Evolutionary conservation across 1,140 invertebrate species (phyloP).

Genomic region (Drosophila obscura): DNA sequence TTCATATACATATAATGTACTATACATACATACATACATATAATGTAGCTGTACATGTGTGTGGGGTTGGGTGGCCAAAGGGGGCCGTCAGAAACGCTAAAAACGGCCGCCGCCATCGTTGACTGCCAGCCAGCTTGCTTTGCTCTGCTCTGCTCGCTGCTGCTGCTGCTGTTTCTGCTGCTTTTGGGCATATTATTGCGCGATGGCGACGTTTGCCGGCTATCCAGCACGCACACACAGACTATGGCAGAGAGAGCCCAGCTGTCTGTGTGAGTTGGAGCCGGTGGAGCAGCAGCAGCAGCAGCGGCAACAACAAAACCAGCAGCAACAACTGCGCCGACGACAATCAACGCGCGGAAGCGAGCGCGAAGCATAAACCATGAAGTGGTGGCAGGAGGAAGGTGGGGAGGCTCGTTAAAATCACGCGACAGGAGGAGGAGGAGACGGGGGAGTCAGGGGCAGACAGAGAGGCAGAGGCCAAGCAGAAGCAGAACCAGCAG

Average conservation of each 20-base stretch:
- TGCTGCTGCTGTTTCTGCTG: slow-evolving; percentile 53
- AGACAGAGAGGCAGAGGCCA: slow-evolving; percentile 11
- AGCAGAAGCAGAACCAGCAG: slow-evolving; percentile 24
- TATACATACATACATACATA: slow-evolving; percentile 6
- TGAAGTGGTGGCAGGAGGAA: slow-evolving; percentile 39
- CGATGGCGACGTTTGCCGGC: slow-evolving; percentile 67
- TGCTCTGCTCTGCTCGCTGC: slow-evolving; percentile 45
- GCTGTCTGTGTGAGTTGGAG: slow-evolving; percentile 65
- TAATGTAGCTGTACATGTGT: slow-evolving; percentile 22
- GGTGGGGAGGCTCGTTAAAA: slow-evolving; percentile 75
- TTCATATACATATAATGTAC: slow-evolving; percentile 17
- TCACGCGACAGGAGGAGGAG: slow-evolving; percentile 73
- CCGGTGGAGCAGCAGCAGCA: slow-evolving; percentile 52
- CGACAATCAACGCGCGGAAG: slow-evolving; percentile 79
- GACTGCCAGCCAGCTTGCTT: slow-evolving; percentile 45
- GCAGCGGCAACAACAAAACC: slow-evolving; percentile 25
- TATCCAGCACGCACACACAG: slow-evolving; percentile 70
- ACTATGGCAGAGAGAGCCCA: slow-evolving; percentile 39
- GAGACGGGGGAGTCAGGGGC: slow-evolving; percentile 15
- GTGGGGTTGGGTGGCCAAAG: slow-evolving; percentile 37
- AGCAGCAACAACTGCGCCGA: slow-evolving; percentile 36
- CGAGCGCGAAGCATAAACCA: slow-evolving; percentile 81
- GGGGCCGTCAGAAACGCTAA: slow-evolving; percentile 62
- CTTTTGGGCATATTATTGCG: slow-evolving; percentile 82
- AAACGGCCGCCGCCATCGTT: slow-evolving; percentile 72